phyloP scores from a whole-genome alignment of 2,113 vertebrate species.

The Kobus ellipsiprymnus region DNA sequence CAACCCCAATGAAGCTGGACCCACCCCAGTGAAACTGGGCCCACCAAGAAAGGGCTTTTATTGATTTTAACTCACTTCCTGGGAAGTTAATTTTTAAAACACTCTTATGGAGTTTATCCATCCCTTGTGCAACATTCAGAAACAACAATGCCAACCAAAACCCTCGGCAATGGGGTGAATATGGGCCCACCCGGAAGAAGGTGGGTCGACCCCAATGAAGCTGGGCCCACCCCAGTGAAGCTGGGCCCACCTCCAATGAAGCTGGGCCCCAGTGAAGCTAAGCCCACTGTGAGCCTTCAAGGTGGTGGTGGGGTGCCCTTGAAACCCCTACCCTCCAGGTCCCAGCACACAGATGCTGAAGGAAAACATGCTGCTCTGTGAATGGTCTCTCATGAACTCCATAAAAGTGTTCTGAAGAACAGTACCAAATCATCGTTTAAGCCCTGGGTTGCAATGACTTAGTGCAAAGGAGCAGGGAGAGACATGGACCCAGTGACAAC shows the following conservation, averaged over 20 bases:
- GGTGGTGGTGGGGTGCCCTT: background rate
- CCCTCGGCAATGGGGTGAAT: background rate
- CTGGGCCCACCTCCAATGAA: background rate
- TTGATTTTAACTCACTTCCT: constrained; percentile 71
- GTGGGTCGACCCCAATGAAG: background rate
- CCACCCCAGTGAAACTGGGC: background rate
- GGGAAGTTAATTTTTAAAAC: constrained; percentile 69
- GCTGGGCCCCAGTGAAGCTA: background rate
- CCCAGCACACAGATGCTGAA: background rate
- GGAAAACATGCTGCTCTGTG: background rate
- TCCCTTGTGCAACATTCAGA: constrained; percentile 44
- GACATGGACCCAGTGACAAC: background rate
- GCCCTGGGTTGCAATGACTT: constrained; percentile 8
- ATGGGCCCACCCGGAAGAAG: background rate
- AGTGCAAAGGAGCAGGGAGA: constrained; percentile 28
- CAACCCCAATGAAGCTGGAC: background rate
- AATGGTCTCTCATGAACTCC: background rate
- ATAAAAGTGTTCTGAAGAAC: constrained; percentile 48
- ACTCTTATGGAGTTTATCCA: constrained; percentile 50
- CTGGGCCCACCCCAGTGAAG: background rate
- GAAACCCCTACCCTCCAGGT: background rate
- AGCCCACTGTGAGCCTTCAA: background rate
- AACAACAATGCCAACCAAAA: background rate
- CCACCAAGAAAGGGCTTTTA: constrained; percentile 61
- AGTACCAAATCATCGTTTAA: background rate